Percentiles rank a stretch among this genome's conserved stretches.
These are phyloP conservation scores for Notechis scutatus DNA, from an alignment of 2,113 vertebrate species.

Conservation along the genomic window DNA sequence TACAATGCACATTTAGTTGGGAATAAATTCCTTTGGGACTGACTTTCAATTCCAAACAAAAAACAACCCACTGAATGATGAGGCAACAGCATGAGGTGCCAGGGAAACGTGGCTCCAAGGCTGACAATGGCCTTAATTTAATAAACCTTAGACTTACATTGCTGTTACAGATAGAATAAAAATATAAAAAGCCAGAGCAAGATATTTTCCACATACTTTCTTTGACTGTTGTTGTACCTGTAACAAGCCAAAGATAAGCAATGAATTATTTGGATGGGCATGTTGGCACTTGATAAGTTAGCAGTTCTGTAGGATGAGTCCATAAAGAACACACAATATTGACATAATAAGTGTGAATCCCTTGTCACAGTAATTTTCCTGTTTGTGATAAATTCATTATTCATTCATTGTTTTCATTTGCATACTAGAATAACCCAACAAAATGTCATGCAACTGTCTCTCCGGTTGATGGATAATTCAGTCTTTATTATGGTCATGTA, in stretches of 20 bases:
- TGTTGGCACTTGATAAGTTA: not conserved
- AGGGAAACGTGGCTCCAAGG: too few relatives aligned
- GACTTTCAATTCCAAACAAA: not conserved
- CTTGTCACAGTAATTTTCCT: not conserved
- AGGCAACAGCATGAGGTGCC: not conserved
- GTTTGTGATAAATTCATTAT: not conserved
- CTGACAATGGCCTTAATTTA: not conserved
- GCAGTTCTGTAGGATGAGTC: not conserved
- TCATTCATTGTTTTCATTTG: not conserved
- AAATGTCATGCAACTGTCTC: not conserved
- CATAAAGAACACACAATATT: not conserved
- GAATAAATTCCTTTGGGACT: not conserved
- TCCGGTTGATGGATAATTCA: not conserved
- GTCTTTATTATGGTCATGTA: not conserved
- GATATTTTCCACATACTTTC: not conserved
- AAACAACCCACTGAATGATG: not conserved
- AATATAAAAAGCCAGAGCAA: not conserved
- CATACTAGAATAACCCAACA: not conserved
- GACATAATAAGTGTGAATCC: not conserved
- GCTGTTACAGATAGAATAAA: not conserved
- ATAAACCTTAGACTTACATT: not conserved
- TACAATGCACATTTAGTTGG: not conserved
- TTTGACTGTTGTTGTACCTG: not conserved
- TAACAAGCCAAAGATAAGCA: not conserved
- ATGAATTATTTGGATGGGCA: constrained; percentile 9